phyloP scores from a whole-genome alignment of 2,797 vertebrate species.

The Lerista edwardsae region DNA sequence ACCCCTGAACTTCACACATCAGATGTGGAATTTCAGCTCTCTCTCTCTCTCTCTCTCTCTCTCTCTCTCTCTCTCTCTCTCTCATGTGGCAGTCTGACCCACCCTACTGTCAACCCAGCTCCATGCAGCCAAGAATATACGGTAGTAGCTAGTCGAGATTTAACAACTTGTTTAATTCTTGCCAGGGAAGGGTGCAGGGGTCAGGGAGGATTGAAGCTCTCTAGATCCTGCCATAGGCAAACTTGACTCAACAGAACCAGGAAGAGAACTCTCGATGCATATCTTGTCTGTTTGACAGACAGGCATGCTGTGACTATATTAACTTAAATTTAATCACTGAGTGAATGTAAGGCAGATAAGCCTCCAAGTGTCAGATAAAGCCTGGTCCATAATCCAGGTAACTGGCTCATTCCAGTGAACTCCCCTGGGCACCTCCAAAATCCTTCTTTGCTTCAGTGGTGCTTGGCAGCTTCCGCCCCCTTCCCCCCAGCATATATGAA shows the following conservation, averaged over 20 bases:
- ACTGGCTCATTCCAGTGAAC: not conserved
- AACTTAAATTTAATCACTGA: constrained; percentile 10
- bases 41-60: not conserved
- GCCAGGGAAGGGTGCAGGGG: not conserved
- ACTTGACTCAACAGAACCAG: not conserved
- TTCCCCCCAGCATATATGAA: too few species aligned
- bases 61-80: not conserved
- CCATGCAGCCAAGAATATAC: constrained; percentile 24
- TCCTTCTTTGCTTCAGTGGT: too few species aligned
- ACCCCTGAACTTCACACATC: constrained; percentile 51
- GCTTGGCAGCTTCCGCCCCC: too few species aligned
- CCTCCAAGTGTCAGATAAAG: not conserved
- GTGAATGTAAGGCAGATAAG: not conserved
- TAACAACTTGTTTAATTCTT: constrained; percentile 8
- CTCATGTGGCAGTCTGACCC: constrained; percentile 52
- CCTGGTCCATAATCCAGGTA: constrained; percentile 2
- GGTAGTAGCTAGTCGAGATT: not conserved
- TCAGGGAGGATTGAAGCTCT: too few species aligned
- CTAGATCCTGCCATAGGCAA: rapidly evolving
- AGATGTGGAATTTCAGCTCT: constrained; percentile 55
- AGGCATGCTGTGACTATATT: not conserved
- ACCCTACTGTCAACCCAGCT: constrained; percentile 24
- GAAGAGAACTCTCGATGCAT: not conserved
- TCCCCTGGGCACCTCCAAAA: too few species aligned
- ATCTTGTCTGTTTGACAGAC: not conserved